Base-by-base conservation (phyloP, 2,888 invertebrate species). In the Deroplatys truncata region DNA sequence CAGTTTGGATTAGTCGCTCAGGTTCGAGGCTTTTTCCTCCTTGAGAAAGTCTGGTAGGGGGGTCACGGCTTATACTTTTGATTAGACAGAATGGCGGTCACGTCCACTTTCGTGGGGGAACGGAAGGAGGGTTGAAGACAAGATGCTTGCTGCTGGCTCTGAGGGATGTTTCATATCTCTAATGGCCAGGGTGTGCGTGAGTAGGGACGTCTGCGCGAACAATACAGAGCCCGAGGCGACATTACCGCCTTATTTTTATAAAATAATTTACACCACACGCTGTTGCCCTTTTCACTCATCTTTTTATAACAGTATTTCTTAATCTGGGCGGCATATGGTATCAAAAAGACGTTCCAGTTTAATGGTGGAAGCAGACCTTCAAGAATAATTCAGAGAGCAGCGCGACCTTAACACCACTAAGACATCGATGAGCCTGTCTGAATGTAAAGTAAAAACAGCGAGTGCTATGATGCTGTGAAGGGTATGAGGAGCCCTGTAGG, bases 71-170 rank as follows among this genome's bases (percentile, higher is more conserved):
- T 72, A 84, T 88, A 43, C 90, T 90, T 89, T 90, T 90, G 90
- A 90, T 90, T 90, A 90, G 86, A 90, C 89, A 85, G 85, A 85
- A 89, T 90, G 90, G 88, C 43, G 89, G 90, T 90, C 90, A 90
- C 90, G 90, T 90, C 86, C 84, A 28, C n/a, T 35, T 31, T 31
- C 31, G 9, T 13, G 89, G 5, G 28, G 28, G 15, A 7, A 7
- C 31, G 84, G 16, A 15, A 16, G 83, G 82, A 31, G 25, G 49
- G 49, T 35, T 87, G 82, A 82, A 87, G 87, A 87, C 35, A 83
- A 83, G 87, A 35, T 87, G 87, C 82, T 82, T 85, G 85, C 10
- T 85, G 35, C 43, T 85, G 43, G 85, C 85, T 35, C 35, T 85
- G 85, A 85, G 87, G 83, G 87, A 87, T 87, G 87, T 87, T 87